phyloP scores from a whole-genome alignment of 2,113 vertebrate species.

The Harpagus bidentatus region DNA sequence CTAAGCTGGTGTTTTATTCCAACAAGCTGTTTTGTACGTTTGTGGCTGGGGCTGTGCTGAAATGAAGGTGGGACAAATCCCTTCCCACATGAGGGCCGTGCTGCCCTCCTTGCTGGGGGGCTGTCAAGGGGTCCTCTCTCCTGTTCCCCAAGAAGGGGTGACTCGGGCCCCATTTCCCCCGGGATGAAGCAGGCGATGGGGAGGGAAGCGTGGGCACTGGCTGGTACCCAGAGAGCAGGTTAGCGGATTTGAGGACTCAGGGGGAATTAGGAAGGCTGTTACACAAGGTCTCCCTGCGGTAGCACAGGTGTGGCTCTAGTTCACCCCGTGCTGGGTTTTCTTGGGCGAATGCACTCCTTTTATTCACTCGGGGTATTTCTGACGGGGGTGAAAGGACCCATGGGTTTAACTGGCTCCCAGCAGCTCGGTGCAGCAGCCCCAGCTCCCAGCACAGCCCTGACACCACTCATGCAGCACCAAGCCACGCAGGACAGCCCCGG shows the following conservation, averaged over 20 bases:
- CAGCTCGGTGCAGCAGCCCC: not conserved
- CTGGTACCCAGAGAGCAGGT: not conserved
- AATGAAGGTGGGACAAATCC: not conserved
- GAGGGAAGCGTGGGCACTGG: accelerated
- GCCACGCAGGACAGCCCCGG: accelerated
- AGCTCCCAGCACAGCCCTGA: not conserved
- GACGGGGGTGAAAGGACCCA: not conserved
- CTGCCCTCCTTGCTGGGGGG: not conserved
- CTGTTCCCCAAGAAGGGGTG: not conserved
- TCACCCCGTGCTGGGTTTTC: not conserved
- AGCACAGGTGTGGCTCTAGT: not conserved
- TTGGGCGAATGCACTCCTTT: not conserved
- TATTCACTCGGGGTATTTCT: not conserved
- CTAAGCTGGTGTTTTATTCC: not conserved
- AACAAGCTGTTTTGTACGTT: not conserved
- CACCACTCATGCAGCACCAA: not conserved
- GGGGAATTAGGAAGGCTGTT: not conserved
- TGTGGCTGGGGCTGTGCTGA: not conserved
- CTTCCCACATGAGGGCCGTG: not conserved
- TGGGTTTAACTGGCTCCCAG: not conserved
- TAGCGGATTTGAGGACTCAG: not conserved
- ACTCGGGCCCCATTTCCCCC: accelerated
- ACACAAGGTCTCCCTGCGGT: not conserved
- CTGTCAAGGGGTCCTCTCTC: not conserved
- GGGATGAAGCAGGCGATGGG: not conserved